phyloP scores from a whole-genome alignment of 2,113 vertebrate species.

The Ageneiosus marmoratus region DNA sequence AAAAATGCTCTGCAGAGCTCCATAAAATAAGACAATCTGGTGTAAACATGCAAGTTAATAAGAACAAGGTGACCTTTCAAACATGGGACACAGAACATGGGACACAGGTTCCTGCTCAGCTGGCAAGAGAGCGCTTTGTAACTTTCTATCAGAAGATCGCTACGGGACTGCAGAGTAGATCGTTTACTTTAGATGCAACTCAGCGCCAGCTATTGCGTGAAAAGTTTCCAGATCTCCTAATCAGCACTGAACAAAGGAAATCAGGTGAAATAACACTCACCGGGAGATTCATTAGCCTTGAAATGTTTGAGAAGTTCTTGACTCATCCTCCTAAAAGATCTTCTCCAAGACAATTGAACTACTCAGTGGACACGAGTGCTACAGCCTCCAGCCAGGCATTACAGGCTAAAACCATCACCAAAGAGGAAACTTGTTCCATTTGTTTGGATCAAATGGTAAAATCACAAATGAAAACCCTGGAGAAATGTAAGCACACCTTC shows the following conservation, averaged over 20 bases:
- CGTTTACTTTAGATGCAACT: not conserved
- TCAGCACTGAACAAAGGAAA: not conserved
- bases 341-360: not conserved
- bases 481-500: slow-evolving; percentile 69
- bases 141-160: slow-evolving; percentile 70
- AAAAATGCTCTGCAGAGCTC: slow-evolving; percentile 53
- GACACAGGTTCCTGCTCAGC: not conserved
- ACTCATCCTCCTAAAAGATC: not conserved
- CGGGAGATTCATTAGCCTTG: slow-evolving; percentile 57
- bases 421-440: slow-evolving; percentile 65
- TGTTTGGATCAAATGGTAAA: slow-evolving; percentile 67
- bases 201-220: not conserved
- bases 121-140: slow-evolving; percentile 65
- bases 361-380: not conserved
- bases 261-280: slow-evolving; percentile 3
- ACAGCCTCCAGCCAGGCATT: not conserved
- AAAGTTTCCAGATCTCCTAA: slow-evolving; percentile 61
- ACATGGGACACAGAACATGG: not conserved
- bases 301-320: slow-evolving; percentile 48
- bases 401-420: not conserved
- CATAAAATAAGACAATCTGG: slow-evolving; percentile 32
- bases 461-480: slow-evolving; percentile 53
- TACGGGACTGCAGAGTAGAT: slow-evolving; percentile 56
- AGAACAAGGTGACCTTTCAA: not conserved
- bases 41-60: not conserved